phyloP scores from a whole-genome alignment of 1,140 invertebrate species.

The Aphelenchoides besseyi region DNA sequence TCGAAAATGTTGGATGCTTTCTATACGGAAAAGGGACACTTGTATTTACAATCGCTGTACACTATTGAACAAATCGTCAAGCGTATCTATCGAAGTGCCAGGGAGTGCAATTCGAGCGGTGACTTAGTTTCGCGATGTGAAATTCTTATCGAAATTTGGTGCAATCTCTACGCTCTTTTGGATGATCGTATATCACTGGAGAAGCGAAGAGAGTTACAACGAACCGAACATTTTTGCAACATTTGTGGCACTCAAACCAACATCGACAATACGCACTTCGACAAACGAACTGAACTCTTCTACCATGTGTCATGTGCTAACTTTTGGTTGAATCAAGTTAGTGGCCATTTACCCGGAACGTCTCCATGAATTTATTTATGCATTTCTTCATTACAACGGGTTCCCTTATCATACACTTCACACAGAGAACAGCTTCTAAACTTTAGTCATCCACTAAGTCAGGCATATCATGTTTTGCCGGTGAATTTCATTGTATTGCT shows the following conservation, averaged over 20 bases:
- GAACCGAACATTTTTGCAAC: conserved; percentile 11
- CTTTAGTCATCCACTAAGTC: no score
- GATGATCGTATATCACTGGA: neutral
- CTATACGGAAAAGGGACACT: conserved; percentile 9
- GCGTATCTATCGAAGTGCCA: neutral
- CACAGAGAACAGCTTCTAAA: no score
- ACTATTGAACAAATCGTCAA: conserved; percentile 7
- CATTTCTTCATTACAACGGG: no score
- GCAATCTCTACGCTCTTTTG: conserved; percentile 8
- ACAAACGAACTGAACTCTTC: conserved; percentile 29
- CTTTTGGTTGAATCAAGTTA: conserved; percentile 43
- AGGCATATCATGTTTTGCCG: no score
- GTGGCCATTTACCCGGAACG: conserved; percentile 33
- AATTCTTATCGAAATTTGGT: conserved; percentile 15
- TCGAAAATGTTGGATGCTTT: conserved; percentile 17
- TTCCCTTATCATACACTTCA: neutral
- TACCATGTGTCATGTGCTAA: conserved; percentile 46
- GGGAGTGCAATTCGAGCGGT: neutral
- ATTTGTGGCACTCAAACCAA: neutral
- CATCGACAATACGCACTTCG: conserved; percentile 3
- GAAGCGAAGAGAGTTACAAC: neutral
- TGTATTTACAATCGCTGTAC: neutral
- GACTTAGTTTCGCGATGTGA: conserved; percentile 7
- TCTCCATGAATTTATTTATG: neutral
- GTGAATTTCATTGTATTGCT: no score